Conservation (phyloP, 2,797 vertebrate species). For the Myiotriccus ornatus region DNA sequence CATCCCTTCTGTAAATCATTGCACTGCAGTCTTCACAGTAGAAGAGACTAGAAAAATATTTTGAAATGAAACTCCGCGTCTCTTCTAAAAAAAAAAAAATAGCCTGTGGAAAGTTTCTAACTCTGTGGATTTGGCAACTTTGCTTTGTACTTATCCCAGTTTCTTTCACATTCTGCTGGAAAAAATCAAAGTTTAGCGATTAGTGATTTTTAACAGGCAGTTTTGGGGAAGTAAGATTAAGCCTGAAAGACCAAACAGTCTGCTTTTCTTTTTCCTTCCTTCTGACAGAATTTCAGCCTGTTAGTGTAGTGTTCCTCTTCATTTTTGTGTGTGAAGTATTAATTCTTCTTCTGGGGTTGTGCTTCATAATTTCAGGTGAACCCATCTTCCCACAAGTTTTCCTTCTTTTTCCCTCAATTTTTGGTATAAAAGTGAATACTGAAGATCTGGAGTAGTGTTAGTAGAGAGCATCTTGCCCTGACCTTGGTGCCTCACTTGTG, state of each 20-base stretch:
- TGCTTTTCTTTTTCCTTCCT: neutral
- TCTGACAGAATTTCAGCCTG: neutral
- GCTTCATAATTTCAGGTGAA: neutral
- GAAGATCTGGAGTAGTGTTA: neutral
- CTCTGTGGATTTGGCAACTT: constrained; percentile 23
- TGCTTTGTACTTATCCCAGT: neutral
- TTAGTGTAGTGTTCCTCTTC: neutral
- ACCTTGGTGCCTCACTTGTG: neutral
- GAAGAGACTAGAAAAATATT: constrained; percentile 49
- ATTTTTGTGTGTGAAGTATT: neutral
- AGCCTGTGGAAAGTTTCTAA: constrained; percentile 14
- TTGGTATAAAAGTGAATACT: neutral
- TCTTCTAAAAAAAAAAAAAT: neutral
- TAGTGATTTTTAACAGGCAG: constrained; percentile 12
- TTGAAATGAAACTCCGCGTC: neutral
- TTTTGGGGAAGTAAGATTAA: neutral
- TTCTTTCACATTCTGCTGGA: neutral
- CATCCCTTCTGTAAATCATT: constrained; percentile 36
- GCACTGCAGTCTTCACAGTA: constrained; percentile 9
- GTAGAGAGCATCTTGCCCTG: neutral
- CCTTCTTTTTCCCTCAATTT: neutral
- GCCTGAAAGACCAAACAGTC: neutral
- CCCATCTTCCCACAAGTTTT: neutral
- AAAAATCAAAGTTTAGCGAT: constrained; percentile 21
- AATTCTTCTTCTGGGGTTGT: neutral